Evolutionary conservation across 2,888 invertebrate species (phyloP), one percentile per base, ranked within the genome.

Genomic region (Plagodis dolabraria): DNA sequence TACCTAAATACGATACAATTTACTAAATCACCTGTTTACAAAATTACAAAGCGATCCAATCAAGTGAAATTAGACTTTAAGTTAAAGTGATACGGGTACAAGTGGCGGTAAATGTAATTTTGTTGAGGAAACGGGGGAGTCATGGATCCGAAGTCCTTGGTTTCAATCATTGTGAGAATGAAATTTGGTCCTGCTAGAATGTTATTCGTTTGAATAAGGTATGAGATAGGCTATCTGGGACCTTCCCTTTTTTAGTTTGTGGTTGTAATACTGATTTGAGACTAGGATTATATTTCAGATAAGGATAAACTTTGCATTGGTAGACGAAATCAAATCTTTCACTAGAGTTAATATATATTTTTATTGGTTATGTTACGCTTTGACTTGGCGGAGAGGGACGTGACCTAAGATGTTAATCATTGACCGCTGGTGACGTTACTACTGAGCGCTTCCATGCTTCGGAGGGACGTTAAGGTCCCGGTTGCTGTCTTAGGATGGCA

Each of bases 111-210:
- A 33, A 40, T 34, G 52, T 48, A 45, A 49, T 0, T 8, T 44
- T 22, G 34, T 35, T 40, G 36, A 36, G 38, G 53, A 45, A n/a
- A 48, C 12, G 10, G 48, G 47, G 35, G 42, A 22, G 50, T 42
- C 48, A 52, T 40, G 50, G 55, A 56, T 40, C 22, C 22, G 22
- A 53, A 61, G 57, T 46, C 64, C 61, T 64, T 50, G 59, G 64
- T 70, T 69, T 70, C 68, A 68, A 70, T 70, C 67, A 67, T 67
- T 64, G 58, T 54, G 45, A 36, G 65, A 60, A 64, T 61, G 63
- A 70, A 68, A 70, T 66, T 67, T 53, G 46, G 51, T 63, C 50
- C 48, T 58, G 64, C 61, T 67, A 64, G 63, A 66, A 65, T 56
- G 42, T 68, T 67, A 64, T 65, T 64, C 60, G 56, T 60, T 58